Base-by-base conservation (phyloP, 2,797 vertebrate genomes). In the Mormyrus proboscirostris region DNA sequence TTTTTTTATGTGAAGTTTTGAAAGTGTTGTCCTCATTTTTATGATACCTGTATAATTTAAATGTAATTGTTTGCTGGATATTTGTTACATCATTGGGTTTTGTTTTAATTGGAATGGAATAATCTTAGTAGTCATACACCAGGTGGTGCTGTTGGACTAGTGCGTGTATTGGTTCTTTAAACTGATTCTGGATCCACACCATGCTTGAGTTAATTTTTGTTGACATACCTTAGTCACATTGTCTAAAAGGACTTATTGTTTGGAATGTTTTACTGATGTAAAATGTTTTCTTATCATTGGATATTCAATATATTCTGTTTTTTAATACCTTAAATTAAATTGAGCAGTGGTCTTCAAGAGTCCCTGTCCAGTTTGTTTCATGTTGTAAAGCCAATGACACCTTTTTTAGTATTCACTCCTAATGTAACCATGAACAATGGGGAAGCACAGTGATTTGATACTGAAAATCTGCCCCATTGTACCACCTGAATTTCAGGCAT, bases 81-180 rank as follows among this genome's bases (percentile, higher is more conserved):
- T 84, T 84, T 84, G n/a, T 84, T 84, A 25, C 44, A 25, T 38
- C 33, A 16, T 84, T 47, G 44, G n/a, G 50, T 50, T 84, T 84
- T 84, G n/a, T 49, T n/a, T 49, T 84, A 0, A 49, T 47, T 29
- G 41, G n/a, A 50, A 22, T 47, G 10, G 19, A 50, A 50, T 22
- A 50, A 50, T 84, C n/a, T 14, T 84, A 50, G 7, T 50, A 2
- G 41, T 50, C 1, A 1, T 84, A 49, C 94, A 93, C 92, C 82
- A 93, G 94, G 89, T 93, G 94, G 92, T 92, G 12, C 88, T 76
- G 44, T 89, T 86, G 1, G 85, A 33, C 86, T 55, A 73, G n/a
- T 84, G 9, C 3, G 65, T 3, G 47, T 41, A 83, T 47, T 1
- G 8, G 7, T 84, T 84, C n/a, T 29, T 25, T 8, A 50, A 22